phyloP scores from a whole-genome alignment of 1,140 invertebrate genomes.

The Arctopsyche grandis region DNA sequence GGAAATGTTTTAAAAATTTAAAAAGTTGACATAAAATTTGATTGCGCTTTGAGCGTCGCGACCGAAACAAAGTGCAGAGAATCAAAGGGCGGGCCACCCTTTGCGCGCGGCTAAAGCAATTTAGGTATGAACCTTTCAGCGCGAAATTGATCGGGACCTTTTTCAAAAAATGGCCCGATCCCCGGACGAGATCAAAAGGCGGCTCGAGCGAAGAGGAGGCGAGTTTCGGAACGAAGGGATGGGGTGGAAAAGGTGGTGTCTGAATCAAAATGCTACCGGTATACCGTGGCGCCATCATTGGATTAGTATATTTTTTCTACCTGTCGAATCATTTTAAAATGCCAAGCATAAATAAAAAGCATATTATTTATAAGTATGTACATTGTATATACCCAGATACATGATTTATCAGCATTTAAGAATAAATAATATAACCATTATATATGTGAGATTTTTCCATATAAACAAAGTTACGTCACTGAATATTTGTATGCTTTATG shows the following conservation, averaged over 20 bases:
- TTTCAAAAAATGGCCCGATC: conserved; percentile 46
- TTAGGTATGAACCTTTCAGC: conserved; percentile 47
- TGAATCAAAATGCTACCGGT: conserved; percentile 18
- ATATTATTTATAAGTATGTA: too few species aligned
- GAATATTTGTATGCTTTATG: too few species aligned
- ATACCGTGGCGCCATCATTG: background rate
- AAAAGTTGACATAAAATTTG: conserved; percentile 49
- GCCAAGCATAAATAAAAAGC: too few species aligned
- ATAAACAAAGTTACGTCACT: too few species aligned
- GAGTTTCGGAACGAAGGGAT: background rate
- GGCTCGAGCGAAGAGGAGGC: background rate
- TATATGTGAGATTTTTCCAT: too few species aligned
- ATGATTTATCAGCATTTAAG: too few species aligned
- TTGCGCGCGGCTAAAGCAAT: conserved; percentile 48
- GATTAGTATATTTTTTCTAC: background rate
- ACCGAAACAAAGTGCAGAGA: conserved; percentile 46
- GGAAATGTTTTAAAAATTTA: conserved; percentile 40
- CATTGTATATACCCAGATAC: too few species aligned
- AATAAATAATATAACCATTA: too few species aligned
- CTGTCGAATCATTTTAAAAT: background rate
- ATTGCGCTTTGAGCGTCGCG: conserved; percentile 47
- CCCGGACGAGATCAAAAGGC: conserved; percentile 37
- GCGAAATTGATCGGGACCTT: conserved; percentile 48
- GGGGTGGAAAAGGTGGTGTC: background rate
- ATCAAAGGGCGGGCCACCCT: conserved; percentile 47